Base-by-base conservation (phyloP, 2,797 vertebrate species). In the Scyliorhinus canicula region DNA sequence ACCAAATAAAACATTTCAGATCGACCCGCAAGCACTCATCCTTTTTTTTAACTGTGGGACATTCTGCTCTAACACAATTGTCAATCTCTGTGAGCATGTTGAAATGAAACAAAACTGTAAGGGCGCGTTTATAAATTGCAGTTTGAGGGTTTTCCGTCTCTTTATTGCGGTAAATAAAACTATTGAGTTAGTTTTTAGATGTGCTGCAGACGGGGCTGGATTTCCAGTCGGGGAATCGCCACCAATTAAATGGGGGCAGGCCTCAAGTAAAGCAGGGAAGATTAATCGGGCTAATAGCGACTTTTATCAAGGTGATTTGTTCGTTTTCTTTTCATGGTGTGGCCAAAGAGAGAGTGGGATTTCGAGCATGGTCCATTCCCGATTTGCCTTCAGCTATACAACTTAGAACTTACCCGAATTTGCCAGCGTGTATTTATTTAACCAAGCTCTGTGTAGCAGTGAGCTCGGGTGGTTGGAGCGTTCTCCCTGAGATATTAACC, bases 1-100 rank as follows among this genome's bases (percentile, higher is more conserved):
- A 96, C 96, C 96, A 96, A 97, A 95, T 95, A 95, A 96, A 96
- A 96, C 95, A 95, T 96, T 96, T 95, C 95, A 95, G 96, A 96
- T 96, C 96, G 96, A 95, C 96, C 95, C 93, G 95, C 95, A 95
- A 95, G 71, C 95, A 96, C 96, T 96, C 95, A 95, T 95, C 95
- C 95, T 65, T 95, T 95, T 95, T 95, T 95, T 95, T 21, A 35
- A 91, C 93, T 94, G 67, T 74, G 55, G 65, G 69, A 69, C 47
- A 74, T 91, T 91, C n/a, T 65, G 40, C 60, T 1, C 88, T 65
- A 91, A 91, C 88, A n/a, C 88, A 52, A 65, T 55, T 57, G 31
- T n/a, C 85, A 57, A 44, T 47, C 44, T n/a, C 2, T 63, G 57
- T 65, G 63, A 91, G 44, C 60, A 82, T 82, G 57, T 28, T 65